Conservation (phyloP, 2,113 vertebrate genomes). For the Myotis brandtii region DNA sequence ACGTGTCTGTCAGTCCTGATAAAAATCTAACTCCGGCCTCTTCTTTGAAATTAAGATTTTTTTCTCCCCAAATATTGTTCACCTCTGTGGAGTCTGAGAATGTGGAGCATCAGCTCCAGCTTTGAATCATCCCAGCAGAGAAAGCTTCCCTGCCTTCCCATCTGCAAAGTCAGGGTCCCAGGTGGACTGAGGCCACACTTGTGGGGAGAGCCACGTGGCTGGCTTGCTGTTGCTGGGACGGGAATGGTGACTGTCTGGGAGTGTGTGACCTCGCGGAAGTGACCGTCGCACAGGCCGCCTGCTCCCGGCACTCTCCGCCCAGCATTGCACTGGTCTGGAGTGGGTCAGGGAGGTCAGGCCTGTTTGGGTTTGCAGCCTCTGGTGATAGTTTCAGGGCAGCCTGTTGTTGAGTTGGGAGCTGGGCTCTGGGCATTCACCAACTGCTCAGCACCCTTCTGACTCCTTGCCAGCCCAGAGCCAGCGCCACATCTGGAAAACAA, state of each 20-base stretch:
- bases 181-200: fast-evolving
- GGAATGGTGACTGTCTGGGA: neutral
- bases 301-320: neutral
- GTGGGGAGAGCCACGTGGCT: neutral
- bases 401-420: neutral
- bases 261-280: neutral
- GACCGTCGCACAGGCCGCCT: neutral
- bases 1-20: fast-evolving
- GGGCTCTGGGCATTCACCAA: neutral
- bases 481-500: neutral
- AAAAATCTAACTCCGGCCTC: neutral
- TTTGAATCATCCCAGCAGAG: neutral
- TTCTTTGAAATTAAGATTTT: neutral
- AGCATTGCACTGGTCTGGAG: neutral
- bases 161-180: neutral
- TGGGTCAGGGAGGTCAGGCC: constrained; percentile 10
- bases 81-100: neutral
- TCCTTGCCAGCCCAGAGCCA: neutral
- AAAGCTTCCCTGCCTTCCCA: neutral
- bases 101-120: neutral
- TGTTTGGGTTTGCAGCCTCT: neutral
- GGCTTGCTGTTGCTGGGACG: neutral
- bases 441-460: neutral
- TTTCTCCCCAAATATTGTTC: neutral
- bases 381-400: neutral